phyloP scores from a whole-genome alignment of 2,797 vertebrate genomes.

The Dicrostonyx torquatus region DNA sequence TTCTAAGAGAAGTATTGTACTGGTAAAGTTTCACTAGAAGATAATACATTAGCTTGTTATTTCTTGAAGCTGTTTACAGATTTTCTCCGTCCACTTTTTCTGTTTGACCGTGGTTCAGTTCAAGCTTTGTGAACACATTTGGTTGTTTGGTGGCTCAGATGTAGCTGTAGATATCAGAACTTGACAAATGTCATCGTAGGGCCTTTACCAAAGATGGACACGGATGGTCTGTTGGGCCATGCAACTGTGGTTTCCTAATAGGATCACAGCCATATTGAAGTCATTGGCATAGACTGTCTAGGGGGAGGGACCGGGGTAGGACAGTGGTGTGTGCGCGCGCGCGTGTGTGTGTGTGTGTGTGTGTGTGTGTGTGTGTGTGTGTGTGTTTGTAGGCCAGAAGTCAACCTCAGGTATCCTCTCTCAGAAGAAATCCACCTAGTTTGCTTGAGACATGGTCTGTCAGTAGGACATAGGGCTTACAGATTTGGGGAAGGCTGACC shows the following conservation, averaged over 20 bases:
- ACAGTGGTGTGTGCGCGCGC: neutral
- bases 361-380: neutral
- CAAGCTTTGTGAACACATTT: neutral
- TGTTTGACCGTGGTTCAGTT: neutral
- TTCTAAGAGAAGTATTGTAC: conserved; percentile 25
- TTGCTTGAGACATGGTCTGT: neutral
- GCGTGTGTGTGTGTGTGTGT: neutral
- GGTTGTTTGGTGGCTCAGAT: conserved; percentile 1
- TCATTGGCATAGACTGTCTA: neutral
- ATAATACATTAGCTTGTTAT: neutral
- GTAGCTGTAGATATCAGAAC: neutral
- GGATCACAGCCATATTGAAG: neutral
- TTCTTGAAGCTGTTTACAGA: neutral
- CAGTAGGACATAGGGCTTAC: neutral
- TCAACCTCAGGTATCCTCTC: neutral
- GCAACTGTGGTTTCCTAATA: neutral
- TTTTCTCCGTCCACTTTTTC: neutral
- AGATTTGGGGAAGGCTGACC: neutral
- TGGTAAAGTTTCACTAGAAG: conserved; percentile 24
- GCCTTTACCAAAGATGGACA: neutral
- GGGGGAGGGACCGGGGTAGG: too few relatives aligned
- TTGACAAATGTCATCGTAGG: neutral
- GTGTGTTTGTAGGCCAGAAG: neutral
- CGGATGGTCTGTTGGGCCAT: neutral
- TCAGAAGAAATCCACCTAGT: neutral